These are phyloP conservation scores for Ficedula albicollis DNA, from an alignment of 2,797 vertebrate species.

Conservation along the genomic window DNA sequence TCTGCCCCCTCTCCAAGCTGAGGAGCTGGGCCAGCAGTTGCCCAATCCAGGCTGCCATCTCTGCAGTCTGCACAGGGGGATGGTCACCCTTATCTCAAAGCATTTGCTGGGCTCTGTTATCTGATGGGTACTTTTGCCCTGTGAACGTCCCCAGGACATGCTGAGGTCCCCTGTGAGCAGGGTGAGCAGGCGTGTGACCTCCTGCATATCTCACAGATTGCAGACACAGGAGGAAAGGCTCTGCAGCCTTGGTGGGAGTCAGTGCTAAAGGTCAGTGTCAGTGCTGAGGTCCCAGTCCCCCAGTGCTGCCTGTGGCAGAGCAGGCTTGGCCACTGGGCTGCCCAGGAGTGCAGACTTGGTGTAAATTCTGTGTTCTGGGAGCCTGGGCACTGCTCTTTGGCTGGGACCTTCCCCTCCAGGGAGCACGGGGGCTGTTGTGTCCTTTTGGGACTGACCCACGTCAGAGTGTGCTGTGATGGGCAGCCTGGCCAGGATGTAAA, in stretches of 20 bases:
- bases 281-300: not conserved
- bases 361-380: not conserved
- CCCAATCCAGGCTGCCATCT: not conserved
- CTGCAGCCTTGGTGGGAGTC: not conserved
- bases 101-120: not conserved
- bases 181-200: not conserved
- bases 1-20: not conserved
- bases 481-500: not conserved
- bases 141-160: not conserved
- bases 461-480: not conserved
- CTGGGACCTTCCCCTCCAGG: not conserved
- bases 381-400: not conserved
- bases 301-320: fast-evolving
- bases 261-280: not conserved
- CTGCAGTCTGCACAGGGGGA: not conserved
- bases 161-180: not conserved
- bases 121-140: not conserved
- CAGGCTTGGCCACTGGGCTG: not conserved
- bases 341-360: not conserved
- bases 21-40: not conserved
- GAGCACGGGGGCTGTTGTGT: not conserved
- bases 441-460: not conserved
- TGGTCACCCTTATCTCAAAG: not conserved
- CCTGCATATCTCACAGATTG: not conserved
- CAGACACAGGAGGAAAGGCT: not conserved